Evolutionary conservation across 2,113 vertebrate genomes (phyloP).

Genomic region (Microtus pennsylvanicus): DNA sequence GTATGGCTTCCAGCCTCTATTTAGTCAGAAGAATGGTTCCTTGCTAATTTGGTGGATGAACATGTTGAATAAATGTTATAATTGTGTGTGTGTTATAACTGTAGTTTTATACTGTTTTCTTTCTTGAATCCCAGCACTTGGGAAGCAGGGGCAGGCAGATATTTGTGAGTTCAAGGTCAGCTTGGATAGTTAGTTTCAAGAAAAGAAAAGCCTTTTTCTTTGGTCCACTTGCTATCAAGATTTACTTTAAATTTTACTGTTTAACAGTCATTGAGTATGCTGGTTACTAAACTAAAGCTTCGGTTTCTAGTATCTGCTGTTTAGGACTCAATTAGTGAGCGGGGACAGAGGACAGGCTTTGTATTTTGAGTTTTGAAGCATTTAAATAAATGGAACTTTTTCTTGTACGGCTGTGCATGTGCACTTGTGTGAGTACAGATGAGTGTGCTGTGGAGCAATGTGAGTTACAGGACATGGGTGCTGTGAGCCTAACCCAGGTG

Average conservation of each 20-base stretch:
- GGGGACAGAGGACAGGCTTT: not conserved
- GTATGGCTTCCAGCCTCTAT: not conserved
- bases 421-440: not conserved
- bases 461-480: not conserved
- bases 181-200: not conserved
- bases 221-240: conserved; percentile 15
- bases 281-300: not conserved
- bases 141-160: not conserved
- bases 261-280: not conserved
- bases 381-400: conserved; percentile 27
- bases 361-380: conserved; percentile 33
- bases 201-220: not conserved
- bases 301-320: not conserved
- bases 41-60: conserved; percentile 32
- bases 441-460: not conserved
- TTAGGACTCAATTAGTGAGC: not conserved
- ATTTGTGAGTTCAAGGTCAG: not conserved
- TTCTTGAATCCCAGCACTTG: not conserved
- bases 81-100: conserved; percentile 21
- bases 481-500: not conserved
- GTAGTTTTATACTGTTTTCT: not conserved
- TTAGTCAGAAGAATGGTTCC: not conserved
- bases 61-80: conserved; percentile 10
- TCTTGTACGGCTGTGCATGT: not conserved
- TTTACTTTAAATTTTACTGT: conserved; percentile 23